phyloP scores from a whole-genome alignment of 1,140 invertebrate genomes.

The Bursaphelenchus mucronatus region DNA sequence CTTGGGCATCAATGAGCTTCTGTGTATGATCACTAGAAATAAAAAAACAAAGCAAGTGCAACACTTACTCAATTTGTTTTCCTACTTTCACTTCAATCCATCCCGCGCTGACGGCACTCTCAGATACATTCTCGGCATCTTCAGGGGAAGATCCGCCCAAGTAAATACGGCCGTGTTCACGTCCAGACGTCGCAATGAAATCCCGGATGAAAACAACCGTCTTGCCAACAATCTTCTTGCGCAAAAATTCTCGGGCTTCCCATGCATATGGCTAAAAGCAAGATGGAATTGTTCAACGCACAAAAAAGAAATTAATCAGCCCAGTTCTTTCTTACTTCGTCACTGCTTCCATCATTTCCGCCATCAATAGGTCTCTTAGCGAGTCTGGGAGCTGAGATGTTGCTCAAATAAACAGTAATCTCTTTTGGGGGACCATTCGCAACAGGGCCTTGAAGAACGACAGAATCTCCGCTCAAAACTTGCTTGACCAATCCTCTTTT shows the following conservation, averaged over 20 bases:
- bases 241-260: conserved; percentile 87
- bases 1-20: conserved; percentile 78
- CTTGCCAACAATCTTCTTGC: conserved; percentile 84
- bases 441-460: conserved; percentile 75
- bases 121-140: conserved; percentile 77
- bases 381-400: conserved; percentile 83
- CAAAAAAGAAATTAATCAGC: not conserved
- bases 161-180: conserved; percentile 83
- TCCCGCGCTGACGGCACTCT: conserved; percentile 79
- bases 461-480: conserved; percentile 82
- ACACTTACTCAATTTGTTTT: conserved; percentile 69
- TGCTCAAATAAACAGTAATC: conserved; percentile 79
- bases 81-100: conserved; percentile 76
- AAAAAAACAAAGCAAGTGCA: conserved; percentile 16
- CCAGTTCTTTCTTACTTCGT: not conserved
- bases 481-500: conserved; percentile 62
- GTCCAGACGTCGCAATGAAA: conserved; percentile 67
- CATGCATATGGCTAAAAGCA: conserved; percentile 75
- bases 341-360: conserved; percentile 56
- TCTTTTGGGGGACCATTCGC: conserved; percentile 80
- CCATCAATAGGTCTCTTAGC: conserved; percentile 70
- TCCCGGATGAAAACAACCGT: conserved; percentile 72
- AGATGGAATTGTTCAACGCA: conserved; percentile 1
- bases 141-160: conserved; percentile 62
- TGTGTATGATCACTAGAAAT: conserved; percentile 59